Conservation (phyloP, 2,113 vertebrate genomes). For the Python bivittatus region DNA sequence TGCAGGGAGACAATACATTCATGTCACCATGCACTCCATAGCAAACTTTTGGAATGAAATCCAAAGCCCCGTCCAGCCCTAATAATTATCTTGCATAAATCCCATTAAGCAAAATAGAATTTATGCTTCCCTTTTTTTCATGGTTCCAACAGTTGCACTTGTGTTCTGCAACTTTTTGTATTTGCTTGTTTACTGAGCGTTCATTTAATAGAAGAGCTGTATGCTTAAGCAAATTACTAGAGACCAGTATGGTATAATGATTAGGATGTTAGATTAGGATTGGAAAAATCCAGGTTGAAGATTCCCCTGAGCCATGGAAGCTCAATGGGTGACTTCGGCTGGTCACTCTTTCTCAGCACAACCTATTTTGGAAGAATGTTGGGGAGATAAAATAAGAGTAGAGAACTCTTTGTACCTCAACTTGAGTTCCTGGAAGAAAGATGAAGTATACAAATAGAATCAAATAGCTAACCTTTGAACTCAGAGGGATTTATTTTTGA, state of each 20-base stretch:
- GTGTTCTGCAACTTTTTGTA: background rate
- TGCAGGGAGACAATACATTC: background rate
- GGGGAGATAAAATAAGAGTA: background rate
- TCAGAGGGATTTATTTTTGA: background rate
- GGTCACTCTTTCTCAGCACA: no score
- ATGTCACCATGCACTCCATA: background rate
- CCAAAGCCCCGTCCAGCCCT: background rate
- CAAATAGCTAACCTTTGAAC: background rate
- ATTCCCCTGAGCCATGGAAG: background rate
- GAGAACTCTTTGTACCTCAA: background rate
- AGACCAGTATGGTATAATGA: no score
- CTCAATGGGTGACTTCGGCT: background rate
- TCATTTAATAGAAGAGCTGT: background rate
- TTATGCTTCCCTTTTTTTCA: no score
- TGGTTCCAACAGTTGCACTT: no score
- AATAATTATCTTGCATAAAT: no score
- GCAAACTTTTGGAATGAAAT: background rate
- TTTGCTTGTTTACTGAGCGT: background rate
- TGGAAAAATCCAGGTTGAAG: background rate
- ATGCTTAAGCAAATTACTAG: no score
- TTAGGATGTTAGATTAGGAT: background rate
- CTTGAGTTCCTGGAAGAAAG: background rate
- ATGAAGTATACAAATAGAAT: background rate
- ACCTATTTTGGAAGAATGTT: background rate
- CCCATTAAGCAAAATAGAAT: no score